Conservation (phyloP, 2,797 vertebrate genomes). For the Nannoperca australis region DNA sequence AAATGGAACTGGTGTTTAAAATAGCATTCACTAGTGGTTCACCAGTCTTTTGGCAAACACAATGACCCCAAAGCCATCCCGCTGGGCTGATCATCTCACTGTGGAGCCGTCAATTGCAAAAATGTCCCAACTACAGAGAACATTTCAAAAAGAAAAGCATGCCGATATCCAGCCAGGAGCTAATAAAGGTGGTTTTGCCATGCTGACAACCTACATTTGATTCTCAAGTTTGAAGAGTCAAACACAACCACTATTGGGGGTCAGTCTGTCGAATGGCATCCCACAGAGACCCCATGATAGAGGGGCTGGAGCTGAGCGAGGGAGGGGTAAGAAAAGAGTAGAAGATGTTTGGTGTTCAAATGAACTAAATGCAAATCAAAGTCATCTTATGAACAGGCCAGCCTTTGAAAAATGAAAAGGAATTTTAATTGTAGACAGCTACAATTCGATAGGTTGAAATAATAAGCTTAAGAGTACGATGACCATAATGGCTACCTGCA, state of each 20-base stretch:
- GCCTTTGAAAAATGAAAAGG: slow-evolving; percentile 47
- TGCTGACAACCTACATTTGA: slow-evolving; percentile 92
- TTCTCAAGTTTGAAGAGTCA: slow-evolving; percentile 92
- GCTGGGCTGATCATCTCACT: slow-evolving; percentile 33
- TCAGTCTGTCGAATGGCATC: slow-evolving; percentile 91
- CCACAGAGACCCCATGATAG: slow-evolving; percentile 88
- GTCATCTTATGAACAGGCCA: slow-evolving; percentile 74
- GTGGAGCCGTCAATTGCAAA: slow-evolving; percentile 47
- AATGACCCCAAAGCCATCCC: slow-evolving; percentile 31
- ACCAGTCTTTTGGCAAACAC: slow-evolving; percentile 35
- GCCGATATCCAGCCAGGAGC: slow-evolving; percentile 83
- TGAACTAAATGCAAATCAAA: slow-evolving; percentile 77
- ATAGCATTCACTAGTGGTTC: slow-evolving; percentile 20
- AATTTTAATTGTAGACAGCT: slow-evolving; percentile 45
- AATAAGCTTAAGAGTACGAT: slow-evolving; percentile 79
- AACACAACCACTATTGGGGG: slow-evolving; percentile 91
- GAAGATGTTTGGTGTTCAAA: slow-evolving; percentile 76
- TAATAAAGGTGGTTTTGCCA: slow-evolving; percentile 88
- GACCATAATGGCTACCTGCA: slow-evolving; percentile 89
- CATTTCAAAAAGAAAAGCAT: slow-evolving; percentile 47
- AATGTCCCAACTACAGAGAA: slow-evolving; percentile 49
- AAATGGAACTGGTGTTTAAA: slow-evolving; percentile 26
- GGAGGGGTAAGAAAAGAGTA: slow-evolving; percentile 54
- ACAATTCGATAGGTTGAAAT: slow-evolving; percentile 76
- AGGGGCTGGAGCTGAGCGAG: slow-evolving; percentile 65